Evolutionary conservation across 2,888 invertebrate genomes (phyloP).

Genomic region (Bellardia pandia): DNA sequence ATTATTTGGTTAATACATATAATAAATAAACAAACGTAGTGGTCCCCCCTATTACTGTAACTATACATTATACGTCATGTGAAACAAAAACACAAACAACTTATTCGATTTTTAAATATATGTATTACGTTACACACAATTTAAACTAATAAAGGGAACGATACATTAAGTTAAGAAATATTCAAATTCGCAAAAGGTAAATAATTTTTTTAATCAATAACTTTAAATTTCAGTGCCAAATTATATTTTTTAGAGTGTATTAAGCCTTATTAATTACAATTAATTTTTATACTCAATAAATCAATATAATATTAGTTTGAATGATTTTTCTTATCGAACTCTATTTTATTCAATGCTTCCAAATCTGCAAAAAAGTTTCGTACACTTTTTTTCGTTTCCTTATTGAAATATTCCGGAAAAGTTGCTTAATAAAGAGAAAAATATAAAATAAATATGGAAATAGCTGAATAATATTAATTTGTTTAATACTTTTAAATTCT

Average conservation of each 20-base stretch:
- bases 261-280: not conserved
- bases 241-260: not conserved
- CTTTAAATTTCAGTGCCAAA: slow-evolving; percentile 10
- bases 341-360: slow-evolving; percentile 81
- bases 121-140: not conserved
- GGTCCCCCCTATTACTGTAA: slow-evolving; percentile 23
- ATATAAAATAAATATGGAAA: not conserved
- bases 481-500: slow-evolving; percentile 85
- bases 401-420: slow-evolving; percentile 84
- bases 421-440: slow-evolving; percentile 79
- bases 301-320: not conserved
- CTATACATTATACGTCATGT: slow-evolving; percentile 9
- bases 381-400: slow-evolving; percentile 83
- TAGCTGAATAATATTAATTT: not conserved
- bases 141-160: not conserved
- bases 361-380: slow-evolving; percentile 79
- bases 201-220: slow-evolving; percentile 40
- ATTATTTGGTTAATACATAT: slow-evolving; percentile 40
- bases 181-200: slow-evolving; percentile 16
- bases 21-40: slow-evolving; percentile 17
- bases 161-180: slow-evolving; percentile 34
- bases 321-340: slow-evolving; percentile 56
- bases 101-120: not conserved
- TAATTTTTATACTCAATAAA: slow-evolving; percentile 45
- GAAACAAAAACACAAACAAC: slow-evolving; percentile 12